Conservation (phyloP, 2,888 invertebrate species). For the Caenorhabditis uteleia region DNA sequence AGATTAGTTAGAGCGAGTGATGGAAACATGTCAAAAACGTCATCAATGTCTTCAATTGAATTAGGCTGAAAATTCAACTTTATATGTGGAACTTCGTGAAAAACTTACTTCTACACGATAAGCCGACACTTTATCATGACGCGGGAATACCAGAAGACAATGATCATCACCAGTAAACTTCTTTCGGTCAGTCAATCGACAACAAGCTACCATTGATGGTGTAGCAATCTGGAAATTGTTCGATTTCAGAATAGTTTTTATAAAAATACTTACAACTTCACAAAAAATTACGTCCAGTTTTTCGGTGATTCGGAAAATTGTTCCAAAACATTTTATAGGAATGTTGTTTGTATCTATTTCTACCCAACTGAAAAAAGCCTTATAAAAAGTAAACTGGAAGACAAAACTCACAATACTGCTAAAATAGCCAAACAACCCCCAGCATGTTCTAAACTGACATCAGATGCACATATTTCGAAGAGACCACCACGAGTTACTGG, state of each 20-base stretch:
- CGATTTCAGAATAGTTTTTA: not conserved
- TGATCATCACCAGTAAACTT: conserved; percentile 26
- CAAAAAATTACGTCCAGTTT: conserved; percentile 15
- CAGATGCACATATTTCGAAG: conserved; percentile 22
- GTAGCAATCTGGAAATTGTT: conserved; percentile 8
- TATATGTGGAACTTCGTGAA: not conserved
- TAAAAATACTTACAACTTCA: conserved; percentile 5
- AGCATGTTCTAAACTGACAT: conserved; percentile 19
- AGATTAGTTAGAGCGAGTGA: conserved; percentile 29
- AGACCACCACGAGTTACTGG: conserved; percentile 15
- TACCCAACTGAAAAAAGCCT: conserved; percentile 22
- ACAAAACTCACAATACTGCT: conserved; percentile 6
- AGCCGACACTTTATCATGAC: conserved; percentile 23
- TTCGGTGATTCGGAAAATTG: conserved; percentile 28
- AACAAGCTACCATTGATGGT: conserved; percentile 31
- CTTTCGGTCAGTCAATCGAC: conserved; percentile 27
- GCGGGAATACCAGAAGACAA: conserved; percentile 29
- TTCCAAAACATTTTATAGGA: conserved; percentile 28
- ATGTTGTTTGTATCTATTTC: conserved; percentile 21
- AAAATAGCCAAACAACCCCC: conserved; percentile 29
- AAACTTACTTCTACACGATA: conserved; percentile 20
- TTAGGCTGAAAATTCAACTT: conserved; percentile 1
- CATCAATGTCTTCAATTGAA: conserved; percentile 17
- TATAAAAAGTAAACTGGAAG: not conserved
- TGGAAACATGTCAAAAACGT: conserved; percentile 39